Conservation (phyloP, 1,140 invertebrate species). For the Aplysia californica region DNA sequence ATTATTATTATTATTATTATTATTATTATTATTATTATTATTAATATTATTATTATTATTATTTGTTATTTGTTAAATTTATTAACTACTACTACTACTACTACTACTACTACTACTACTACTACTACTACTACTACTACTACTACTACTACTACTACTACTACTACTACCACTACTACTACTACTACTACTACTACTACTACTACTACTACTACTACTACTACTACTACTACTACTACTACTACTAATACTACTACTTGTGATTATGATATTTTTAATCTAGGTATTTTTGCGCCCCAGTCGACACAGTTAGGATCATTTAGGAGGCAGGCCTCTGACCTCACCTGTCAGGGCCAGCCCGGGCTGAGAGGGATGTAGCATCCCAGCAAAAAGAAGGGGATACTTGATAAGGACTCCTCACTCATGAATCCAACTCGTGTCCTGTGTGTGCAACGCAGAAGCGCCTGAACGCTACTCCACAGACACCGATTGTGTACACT, state of each 20-base stretch:
- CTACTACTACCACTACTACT: slow-evolving; percentile 32
- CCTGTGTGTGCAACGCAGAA: slow-evolving; percentile 22
- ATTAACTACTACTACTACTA: slow-evolving; percentile 8
- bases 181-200: slow-evolving; percentile 34
- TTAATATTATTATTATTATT: slow-evolving; percentile 27
- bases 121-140: slow-evolving; percentile 34
- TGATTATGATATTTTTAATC: slow-evolving; percentile 16
- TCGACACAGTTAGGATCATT: no score
- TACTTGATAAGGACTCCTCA: no score
- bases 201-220: slow-evolving; percentile 35
- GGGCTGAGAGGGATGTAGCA: no score
- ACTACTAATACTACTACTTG: slow-evolving; percentile 21
- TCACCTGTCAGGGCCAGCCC: no score
- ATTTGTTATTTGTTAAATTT: slow-evolving; percentile 5
- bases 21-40: slow-evolving; percentile 28
- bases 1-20: slow-evolving; percentile 26
- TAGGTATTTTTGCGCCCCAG: slow-evolving; percentile 23
- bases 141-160: slow-evolving; percentile 34
- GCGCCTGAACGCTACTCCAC: slow-evolving; percentile 4
- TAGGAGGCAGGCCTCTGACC: no score
- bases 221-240: slow-evolving; percentile 30
- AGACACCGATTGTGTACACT: slow-evolving; percentile 1
- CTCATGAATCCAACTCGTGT: no score
- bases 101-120: slow-evolving; percentile 30
- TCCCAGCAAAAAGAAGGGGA: no score